phyloP scores from a whole-genome alignment of 2,113 vertebrate genomes.

The Petrocephalus microphthalmus region DNA sequence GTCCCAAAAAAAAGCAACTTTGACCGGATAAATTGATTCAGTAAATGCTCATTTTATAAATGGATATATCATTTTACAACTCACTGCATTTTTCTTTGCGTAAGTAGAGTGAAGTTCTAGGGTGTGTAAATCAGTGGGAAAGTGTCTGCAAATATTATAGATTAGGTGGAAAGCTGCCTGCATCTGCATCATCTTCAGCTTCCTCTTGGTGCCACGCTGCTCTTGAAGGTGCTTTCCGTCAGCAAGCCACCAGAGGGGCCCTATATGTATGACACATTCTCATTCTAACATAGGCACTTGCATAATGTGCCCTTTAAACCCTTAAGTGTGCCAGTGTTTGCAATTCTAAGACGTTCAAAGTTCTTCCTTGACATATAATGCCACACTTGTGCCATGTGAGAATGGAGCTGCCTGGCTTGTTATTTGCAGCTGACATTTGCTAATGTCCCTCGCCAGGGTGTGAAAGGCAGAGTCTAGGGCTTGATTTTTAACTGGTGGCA shows the following conservation, averaged over 20 bases:
- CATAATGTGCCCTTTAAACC: conserved; percentile 4
- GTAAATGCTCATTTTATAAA: neutral
- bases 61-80: neutral
- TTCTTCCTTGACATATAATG: neutral
- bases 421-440: conserved; percentile 13
- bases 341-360: neutral
- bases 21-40: neutral
- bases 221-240: neutral
- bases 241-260: neutral
- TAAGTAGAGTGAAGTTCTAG: neutral
- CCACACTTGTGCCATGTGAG: neutral
- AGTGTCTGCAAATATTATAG: neutral
- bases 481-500: neutral
- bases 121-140: neutral
- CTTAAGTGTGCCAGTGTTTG: neutral
- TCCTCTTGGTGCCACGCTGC: neutral
- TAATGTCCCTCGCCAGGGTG: neutral
- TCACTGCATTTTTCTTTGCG: neutral
- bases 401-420: neutral
- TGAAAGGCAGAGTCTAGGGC: neutral
- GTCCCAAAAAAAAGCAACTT: neutral
- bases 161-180: neutral
- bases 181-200: neutral
- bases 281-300: neutral
- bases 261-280: neutral